Base-by-base conservation (phyloP, 2,888 invertebrate genomes). In the Mythimna loreyi region DNA sequence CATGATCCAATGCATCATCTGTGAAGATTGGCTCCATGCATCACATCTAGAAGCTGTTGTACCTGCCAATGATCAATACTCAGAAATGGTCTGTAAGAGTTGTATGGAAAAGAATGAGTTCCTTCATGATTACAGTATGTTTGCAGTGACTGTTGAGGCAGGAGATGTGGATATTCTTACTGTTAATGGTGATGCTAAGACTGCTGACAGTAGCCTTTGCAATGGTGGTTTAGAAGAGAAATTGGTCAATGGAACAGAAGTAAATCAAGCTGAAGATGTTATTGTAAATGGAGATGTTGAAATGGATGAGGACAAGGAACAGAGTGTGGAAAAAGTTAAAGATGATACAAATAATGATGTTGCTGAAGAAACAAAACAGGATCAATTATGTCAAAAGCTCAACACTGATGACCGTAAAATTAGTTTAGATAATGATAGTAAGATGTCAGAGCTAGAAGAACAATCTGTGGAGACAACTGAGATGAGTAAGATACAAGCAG, bases 21-120 rank as follows among this genome's bases (percentile, higher is more conserved):
- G 99, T 92, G 99, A 99, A 91, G 99, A 99, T 92, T 99, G 99
- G 99, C 98, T 97, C 86, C 99, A 99, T 95, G 96, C 97, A 33
- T 92, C 97, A 83, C 98, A 98, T 91, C 93, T 98, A 76, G 97
- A 97, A 73, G 94, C 96, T 4, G 91, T 94, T 60, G 94, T 96
- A 56, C 96, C 97, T 16, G 92, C 96, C 11, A 96, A 95, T 80
- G 96, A 96, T 36, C 96, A 96, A 55, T 98, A 97, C 89, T 96
- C 97, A 62, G 99, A 99, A 96, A 97, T 99, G 97, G 97, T 98
- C 63, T 99, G 99, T 90, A 97, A 96, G 63, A 90, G 86, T 3
- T 99, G 99, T 87, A 97, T 98, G 96, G 95, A 96, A n/a, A 96
- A 96, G 67, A 97, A 98, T 92, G 95, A 96, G 13, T 98, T 99